Conservation (phyloP, 1,140 invertebrate species). For the Periplaneta americana region DNA sequence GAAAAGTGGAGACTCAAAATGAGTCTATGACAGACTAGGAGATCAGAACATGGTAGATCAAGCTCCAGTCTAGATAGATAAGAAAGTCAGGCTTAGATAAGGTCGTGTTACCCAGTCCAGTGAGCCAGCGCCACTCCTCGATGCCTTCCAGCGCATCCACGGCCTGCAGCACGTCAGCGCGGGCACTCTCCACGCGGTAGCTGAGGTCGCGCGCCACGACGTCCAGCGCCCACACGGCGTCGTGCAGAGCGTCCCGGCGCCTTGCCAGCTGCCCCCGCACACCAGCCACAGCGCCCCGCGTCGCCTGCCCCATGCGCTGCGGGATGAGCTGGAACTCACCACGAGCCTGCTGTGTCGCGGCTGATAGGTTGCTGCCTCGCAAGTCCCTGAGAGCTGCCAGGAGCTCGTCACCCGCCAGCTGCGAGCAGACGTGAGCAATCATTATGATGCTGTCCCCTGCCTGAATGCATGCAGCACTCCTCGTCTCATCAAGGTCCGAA, state of each 20-base stretch:
- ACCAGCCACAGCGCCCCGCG: conserved; percentile 28
- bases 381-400: conserved; percentile 29
- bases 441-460: too few species aligned
- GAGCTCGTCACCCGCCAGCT: conserved; percentile 37
- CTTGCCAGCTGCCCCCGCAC: conserved; percentile 34
- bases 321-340: conserved; percentile 40
- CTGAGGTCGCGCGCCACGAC: conserved; percentile 32
- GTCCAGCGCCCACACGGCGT: conserved; percentile 36
- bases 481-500: too few species aligned
- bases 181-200: conserved; percentile 35
- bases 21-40: too few species aligned
- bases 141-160: conserved; percentile 33
- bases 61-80: too few species aligned
- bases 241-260: conserved; percentile 35
- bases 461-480: too few species aligned
- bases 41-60: too few species aligned
- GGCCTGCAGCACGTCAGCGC: conserved; percentile 28
- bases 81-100: too few species aligned
- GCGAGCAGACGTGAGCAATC: not conserved
- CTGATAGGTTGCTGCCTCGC: conserved; percentile 36
- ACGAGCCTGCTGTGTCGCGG: conserved; percentile 34
- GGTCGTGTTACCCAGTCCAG: conserved; percentile 15
- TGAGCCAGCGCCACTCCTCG: conserved; percentile 37
- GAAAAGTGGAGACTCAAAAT: too few species aligned
- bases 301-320: conserved; percentile 34